These are phyloP conservation scores for Gambelia wislizenii DNA, from an alignment of 2,797 vertebrate species.

Conservation along the genomic window DNA sequence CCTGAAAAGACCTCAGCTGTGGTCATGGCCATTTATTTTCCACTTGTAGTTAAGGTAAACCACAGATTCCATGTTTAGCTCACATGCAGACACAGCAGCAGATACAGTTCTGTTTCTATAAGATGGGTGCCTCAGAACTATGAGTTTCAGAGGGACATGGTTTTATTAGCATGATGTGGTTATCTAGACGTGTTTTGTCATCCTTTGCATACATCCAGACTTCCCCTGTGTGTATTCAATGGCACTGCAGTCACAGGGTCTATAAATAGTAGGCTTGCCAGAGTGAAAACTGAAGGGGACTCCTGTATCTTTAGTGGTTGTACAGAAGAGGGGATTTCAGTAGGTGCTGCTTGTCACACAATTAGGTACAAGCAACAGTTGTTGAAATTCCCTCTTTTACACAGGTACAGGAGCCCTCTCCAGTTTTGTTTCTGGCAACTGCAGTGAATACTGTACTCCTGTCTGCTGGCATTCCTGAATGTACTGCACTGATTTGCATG, in stretches of 20 bases:
- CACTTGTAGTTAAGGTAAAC: neutral
- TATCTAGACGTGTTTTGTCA: neutral
- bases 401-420: too few relatives aligned
- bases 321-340: too few relatives aligned
- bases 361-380: too few relatives aligned
- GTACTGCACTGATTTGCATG: neutral
- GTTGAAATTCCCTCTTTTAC: too few relatives aligned
- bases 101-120: neutral
- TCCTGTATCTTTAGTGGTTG: too few relatives aligned
- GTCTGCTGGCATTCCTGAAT: neutral
- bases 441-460: too few relatives aligned
- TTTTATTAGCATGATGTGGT: neutral
- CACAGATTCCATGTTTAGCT: conserved; percentile 1
- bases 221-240: neutral
- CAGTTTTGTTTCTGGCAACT: too few relatives aligned
- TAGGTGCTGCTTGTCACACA: too few relatives aligned
- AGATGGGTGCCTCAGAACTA: neutral
- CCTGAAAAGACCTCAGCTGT: neutral
- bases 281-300: too few relatives aligned
- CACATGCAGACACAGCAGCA: neutral
- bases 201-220: neutral
- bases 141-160: neutral
- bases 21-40: neutral
- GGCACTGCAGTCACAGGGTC: neutral
- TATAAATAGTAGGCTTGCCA: too few relatives aligned